phyloP scores from a whole-genome alignment of 2,113 vertebrate species.

The Mesembrinibis cayennensis region DNA sequence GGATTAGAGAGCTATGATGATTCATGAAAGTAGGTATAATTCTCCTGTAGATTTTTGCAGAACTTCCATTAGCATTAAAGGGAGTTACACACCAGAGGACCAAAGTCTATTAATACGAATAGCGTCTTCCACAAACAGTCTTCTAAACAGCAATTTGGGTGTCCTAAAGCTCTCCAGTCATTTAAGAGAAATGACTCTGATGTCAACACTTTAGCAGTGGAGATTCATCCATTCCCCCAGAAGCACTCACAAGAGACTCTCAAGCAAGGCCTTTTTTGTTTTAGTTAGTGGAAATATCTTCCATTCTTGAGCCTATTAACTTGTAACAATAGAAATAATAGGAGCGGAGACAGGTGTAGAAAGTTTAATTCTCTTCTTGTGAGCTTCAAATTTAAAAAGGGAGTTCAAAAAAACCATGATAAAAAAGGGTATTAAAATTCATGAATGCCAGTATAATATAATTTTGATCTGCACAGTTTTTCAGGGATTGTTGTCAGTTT shows the following conservation, averaged over 20 bases:
- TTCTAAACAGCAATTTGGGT: slow-evolving; percentile 25
- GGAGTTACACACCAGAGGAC: neutral
- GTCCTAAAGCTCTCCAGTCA: slow-evolving; percentile 36
- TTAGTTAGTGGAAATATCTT: slow-evolving; percentile 34
- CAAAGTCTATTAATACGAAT: neutral
- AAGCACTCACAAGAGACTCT: slow-evolving; percentile 26
- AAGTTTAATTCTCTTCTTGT: slow-evolving; percentile 28
- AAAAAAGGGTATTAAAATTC: slow-evolving; percentile 55
- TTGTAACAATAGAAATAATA: slow-evolving; percentile 33
- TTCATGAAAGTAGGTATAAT: neutral
- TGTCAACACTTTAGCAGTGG: neutral
- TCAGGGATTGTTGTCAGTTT: slow-evolving; percentile 58
- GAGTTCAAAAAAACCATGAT: slow-evolving; percentile 10
- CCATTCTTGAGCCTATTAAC: slow-evolving; percentile 8
- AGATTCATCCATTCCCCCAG: neutral
- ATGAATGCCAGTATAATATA: slow-evolving; percentile 22
- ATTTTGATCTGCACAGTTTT: slow-evolving; percentile 43
- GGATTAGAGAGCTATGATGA: neutral
- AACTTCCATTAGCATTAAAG: slow-evolving; percentile 23
- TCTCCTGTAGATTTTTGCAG: neutral
- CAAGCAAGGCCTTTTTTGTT: neutral
- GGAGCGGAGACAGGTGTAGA: neutral
- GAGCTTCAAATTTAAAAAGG: slow-evolving; percentile 44
- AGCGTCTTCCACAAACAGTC: neutral
- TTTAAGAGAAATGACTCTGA: slow-evolving; percentile 1